These are phyloP conservation scores for Planiliza haematocheilus DNA, from an alignment of 2,113 vertebrate species.

Conservation along the genomic window DNA sequence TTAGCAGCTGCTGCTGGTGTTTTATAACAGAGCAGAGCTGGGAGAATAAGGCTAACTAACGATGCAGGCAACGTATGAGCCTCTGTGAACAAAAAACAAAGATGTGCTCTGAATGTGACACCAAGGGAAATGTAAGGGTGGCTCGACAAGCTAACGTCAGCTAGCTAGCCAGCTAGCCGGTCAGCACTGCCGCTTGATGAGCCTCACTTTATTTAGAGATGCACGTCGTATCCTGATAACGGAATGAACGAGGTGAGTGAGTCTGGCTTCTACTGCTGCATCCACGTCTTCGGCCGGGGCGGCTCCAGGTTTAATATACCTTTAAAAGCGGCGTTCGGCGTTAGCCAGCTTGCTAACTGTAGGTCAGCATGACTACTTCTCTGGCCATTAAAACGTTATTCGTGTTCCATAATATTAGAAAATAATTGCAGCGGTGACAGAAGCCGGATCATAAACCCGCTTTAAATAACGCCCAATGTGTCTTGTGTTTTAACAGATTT, in stretches of 20 bases:
- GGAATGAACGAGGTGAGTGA: conserved; percentile 57
- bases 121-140: conserved; percentile 12
- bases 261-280: not conserved
- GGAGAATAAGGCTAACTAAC: conserved; percentile 27
- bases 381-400: not conserved
- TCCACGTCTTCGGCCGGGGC: not conserved
- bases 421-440: not conserved
- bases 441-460: no score
- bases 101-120: conserved; percentile 50
- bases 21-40: not conserved
- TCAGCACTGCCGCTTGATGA: conserved; percentile 10
- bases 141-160: conserved; percentile 34
- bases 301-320: not conserved
- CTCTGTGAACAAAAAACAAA: conserved; percentile 17
- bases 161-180: conserved; percentile 39
- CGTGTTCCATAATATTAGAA: not conserved
- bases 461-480: no score
- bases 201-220: not conserved
- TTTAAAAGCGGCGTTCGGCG: not conserved
- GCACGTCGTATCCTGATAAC: not conserved
- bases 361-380: not conserved
- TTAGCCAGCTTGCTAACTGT: conserved; percentile 49
- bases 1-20: not conserved
- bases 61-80: conserved; percentile 1
- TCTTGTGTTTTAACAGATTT: no score